Evolutionary conservation across 2,888 invertebrate species (phyloP).

Genomic region (Andrena camellia): DNA sequence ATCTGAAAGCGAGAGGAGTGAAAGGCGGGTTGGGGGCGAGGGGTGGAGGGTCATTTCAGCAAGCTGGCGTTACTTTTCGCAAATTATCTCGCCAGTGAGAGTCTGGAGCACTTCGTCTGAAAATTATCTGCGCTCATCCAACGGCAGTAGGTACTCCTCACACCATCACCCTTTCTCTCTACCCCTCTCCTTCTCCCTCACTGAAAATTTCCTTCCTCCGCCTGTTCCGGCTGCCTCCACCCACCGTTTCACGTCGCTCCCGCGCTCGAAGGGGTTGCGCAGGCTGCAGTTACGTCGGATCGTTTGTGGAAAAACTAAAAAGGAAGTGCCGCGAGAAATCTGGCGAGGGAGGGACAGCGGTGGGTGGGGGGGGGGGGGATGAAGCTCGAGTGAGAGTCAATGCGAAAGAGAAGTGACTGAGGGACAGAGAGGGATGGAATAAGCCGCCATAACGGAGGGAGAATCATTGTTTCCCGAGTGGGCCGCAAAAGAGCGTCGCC

Average conservation of each 20-base stretch:
- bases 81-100: slow-evolving; percentile 74
- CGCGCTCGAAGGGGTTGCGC: slow-evolving; percentile 42
- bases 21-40: not conserved
- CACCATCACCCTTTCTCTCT: not conserved
- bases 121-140: slow-evolving; percentile 73
- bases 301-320: slow-evolving; percentile 62
- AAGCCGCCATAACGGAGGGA: slow-evolving; percentile 52
- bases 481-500: slow-evolving; percentile 71
- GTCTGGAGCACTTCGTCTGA: slow-evolving; percentile 65
- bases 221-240: slow-evolving; percentile 10
- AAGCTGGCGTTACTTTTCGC: slow-evolving; percentile 72
- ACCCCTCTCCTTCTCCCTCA: slow-evolving; percentile 1
- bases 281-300: slow-evolving; percentile 59
- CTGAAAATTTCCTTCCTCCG: slow-evolving; percentile 18
- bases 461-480: slow-evolving; percentile 69
- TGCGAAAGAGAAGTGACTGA: not conserved
- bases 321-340: slow-evolving; percentile 64
- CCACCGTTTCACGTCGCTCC: not conserved
- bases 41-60: slow-evolving; percentile 49
- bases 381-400: not conserved
- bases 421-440: slow-evolving; percentile 59
- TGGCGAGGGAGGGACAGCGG: slow-evolving; percentile 21
- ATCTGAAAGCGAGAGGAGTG: slow-evolving; percentile 13
- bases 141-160: slow-evolving; percentile 17
- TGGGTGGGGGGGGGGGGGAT: slow-evolving; percentile 7